Evolutionary conservation across 1,140 invertebrate species (phyloP).

Genomic region (Vollenhovia emeryi): DNA sequence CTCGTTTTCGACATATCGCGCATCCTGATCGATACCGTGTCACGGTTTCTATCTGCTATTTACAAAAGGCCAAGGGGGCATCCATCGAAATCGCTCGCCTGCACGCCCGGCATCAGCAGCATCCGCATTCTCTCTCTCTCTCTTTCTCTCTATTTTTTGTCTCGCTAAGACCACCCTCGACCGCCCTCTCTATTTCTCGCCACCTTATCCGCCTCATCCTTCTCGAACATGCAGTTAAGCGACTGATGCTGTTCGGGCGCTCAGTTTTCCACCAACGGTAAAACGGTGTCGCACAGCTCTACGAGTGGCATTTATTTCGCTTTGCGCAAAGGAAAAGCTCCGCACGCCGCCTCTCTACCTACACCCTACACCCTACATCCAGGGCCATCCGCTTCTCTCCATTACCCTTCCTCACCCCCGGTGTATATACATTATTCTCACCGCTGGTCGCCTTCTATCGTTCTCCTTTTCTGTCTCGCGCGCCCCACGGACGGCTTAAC

Average conservation of each 20-base stretch:
- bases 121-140: neutral
- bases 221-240: conserved; percentile 67
- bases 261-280: conserved; percentile 60
- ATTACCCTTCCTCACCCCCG: conserved; percentile 20
- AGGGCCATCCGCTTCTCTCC: conserved; percentile 29
- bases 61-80: conserved; percentile 17
- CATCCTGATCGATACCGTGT: conserved; percentile 34
- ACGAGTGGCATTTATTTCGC: conserved; percentile 66
- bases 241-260: conserved; percentile 63
- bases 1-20: conserved; percentile 47
- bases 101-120: neutral
- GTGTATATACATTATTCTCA: conserved; percentile 49
- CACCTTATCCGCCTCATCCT: neutral
- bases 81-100: conserved; percentile 25
- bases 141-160: neutral
- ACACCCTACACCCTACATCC: neutral
- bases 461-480: conserved; percentile 17
- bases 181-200: conserved; percentile 8
- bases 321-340: conserved; percentile 59
- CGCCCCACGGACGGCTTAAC: conserved; percentile 35
- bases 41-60: conserved; percentile 45
- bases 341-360: conserved; percentile 22
- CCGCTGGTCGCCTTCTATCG: neutral
- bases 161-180: neutral
- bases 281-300: conserved; percentile 45